Percentiles rank a stretch among this genome's conserved stretches.
Evolutionary conservation across 2,797 vertebrate genomes (phyloP).

Genomic region (Sebastes diaconus): DNA sequence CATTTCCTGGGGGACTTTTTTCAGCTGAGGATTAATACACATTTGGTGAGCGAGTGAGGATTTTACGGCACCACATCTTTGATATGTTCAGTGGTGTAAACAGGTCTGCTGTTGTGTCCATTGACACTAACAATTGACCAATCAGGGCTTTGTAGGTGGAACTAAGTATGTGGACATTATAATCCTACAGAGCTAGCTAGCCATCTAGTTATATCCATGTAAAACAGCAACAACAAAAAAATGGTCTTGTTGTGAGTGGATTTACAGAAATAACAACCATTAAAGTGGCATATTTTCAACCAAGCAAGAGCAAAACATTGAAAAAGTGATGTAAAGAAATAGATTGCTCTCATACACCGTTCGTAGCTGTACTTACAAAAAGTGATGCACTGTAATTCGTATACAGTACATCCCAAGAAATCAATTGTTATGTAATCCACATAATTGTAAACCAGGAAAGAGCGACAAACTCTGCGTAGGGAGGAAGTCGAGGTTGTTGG

Average conservation of each 20-base stretch:
- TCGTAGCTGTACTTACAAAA: too few relatives aligned
- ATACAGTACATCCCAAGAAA: accelerated
- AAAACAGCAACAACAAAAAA: not conserved
- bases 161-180: too few relatives aligned
- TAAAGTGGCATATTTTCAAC: too few relatives aligned
- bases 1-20: not conserved
- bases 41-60: not conserved
- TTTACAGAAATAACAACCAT: not conserved
- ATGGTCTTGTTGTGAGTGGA: not conserved
- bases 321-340: too few relatives aligned
- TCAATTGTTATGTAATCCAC: too few relatives aligned
- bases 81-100: not conserved
- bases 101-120: not conserved
- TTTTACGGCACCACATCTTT: not conserved
- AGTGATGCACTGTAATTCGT: too few relatives aligned
- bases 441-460: too few relatives aligned
- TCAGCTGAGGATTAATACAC: not conserved
- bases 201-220: not conserved
- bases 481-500: too few relatives aligned
- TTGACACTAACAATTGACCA: not conserved
- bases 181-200: too few relatives aligned
- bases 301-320: too few relatives aligned
- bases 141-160: not conserved
- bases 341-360: too few relatives aligned
- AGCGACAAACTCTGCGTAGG: accelerated